Percentiles rank a stretch among this genome's conserved stretches.
Conservation (phyloP, 1,140 invertebrate genomes). For the Anastrepha obliqua region DNA sequence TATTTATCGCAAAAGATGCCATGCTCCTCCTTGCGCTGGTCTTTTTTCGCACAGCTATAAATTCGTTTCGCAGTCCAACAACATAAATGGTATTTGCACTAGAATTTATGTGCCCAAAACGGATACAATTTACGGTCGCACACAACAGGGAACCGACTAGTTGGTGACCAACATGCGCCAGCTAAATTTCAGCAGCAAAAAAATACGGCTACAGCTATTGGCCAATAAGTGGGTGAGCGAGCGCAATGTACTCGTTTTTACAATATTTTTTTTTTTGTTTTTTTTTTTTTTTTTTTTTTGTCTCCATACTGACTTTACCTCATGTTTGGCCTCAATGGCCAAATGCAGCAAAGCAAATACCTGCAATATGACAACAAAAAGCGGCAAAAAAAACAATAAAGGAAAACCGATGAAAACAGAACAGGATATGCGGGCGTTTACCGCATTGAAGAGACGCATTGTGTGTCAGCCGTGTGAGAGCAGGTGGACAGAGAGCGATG, state of each 20-base stretch:
- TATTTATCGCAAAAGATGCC: no score
- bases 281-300: background rate
- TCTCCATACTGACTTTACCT: background rate
- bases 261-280: no score
- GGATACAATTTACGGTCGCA: conserved; percentile 47
- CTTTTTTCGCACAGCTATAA: no score
- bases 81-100: background rate
- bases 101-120: conserved; percentile 48
- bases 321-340: conserved; percentile 10
- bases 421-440: conserved; percentile 47
- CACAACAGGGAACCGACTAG: conserved; percentile 39
- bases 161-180: conserved; percentile 1
- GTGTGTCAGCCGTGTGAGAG: background rate
- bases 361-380: conserved; percentile 41
- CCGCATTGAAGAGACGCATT: background rate
- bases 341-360: conserved; percentile 22
- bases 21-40: no score
- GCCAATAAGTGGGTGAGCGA: background rate
- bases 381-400: background rate
- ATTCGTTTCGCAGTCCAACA: background rate
- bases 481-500: background rate
- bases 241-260: background rate
- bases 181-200: background rate
- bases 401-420: conserved; percentile 13
- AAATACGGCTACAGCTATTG: background rate